Evolutionary conservation across 2,888 invertebrate genomes (phyloP).

Genomic region (Scaptomyza parva): DNA sequence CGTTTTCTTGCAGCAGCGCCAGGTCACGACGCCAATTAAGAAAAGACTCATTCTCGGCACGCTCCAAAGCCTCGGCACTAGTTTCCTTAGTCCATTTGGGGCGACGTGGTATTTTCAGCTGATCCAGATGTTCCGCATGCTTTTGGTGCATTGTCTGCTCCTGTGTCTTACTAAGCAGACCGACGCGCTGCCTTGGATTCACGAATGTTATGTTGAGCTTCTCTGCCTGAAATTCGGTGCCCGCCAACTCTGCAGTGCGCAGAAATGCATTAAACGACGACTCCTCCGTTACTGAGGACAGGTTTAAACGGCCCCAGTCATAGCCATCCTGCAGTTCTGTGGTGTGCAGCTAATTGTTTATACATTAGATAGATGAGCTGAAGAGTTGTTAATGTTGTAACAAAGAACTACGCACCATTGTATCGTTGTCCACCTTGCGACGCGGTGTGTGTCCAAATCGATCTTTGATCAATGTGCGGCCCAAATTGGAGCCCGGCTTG

Average conservation of each 20-base stretch:
- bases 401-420: constrained; percentile 87
- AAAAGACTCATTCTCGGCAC: constrained; percentile 92
- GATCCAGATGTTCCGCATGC: constrained; percentile 87
- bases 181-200: constrained; percentile 87
- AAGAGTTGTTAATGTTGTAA: background rate
- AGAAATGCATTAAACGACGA: constrained; percentile 98
- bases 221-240: constrained; percentile 96
- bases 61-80: constrained; percentile 91
- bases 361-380: background rate
- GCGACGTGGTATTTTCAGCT: constrained; percentile 93
- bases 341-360: constrained; percentile 88
- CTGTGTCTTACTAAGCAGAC: constrained; percentile 88
- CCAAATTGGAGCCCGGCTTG: constrained; percentile 86
- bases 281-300: constrained; percentile 97
- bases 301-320: constrained; percentile 95
- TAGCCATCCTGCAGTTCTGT: constrained; percentile 95
- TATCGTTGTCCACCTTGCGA: constrained; percentile 89
- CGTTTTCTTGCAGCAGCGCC: constrained; percentile 92
- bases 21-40: constrained; percentile 95
- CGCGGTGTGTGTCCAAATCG: constrained; percentile 89
- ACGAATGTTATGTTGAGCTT: constrained; percentile 93
- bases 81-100: constrained; percentile 92
- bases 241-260: constrained; percentile 96
- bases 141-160: constrained; percentile 85
- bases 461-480: constrained; percentile 90